Conservation (phyloP, 2,797 vertebrate species). For the Chloroceryle inda region DNA sequence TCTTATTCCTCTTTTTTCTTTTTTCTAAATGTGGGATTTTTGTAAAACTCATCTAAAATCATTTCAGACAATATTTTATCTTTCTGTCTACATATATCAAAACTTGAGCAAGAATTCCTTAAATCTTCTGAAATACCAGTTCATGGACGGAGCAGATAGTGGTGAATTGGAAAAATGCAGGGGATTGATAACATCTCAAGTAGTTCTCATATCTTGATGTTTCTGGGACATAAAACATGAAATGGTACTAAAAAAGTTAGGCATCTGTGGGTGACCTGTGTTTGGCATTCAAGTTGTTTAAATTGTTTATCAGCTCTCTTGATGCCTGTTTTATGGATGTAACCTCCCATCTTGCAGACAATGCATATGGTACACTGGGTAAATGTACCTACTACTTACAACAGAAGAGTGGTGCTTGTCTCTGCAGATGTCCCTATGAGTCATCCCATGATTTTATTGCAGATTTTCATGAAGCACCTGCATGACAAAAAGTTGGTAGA, state of each 20-base stretch:
- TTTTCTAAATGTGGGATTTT: neutral
- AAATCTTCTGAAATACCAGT: neutral
- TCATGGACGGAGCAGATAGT: neutral
- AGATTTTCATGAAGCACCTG: neutral
- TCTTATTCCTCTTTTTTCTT: no score
- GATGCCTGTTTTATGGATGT: neutral
- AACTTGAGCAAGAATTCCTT: neutral
- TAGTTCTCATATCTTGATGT: neutral
- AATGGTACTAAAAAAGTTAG: neutral
- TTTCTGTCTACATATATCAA: neutral
- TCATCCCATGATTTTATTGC: neutral
- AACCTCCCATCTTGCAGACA: neutral
- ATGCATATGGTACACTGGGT: neutral
- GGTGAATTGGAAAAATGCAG: neutral
- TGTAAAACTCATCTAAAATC: neutral
- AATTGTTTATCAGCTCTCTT: neutral
- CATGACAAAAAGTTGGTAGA: neutral
- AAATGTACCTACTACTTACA: neutral
- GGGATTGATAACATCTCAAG: neutral
- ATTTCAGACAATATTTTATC: neutral
- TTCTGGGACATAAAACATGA: neutral
- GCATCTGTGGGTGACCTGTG: neutral
- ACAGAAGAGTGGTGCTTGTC: neutral
- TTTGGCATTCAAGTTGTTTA: neutral
- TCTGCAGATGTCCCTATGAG: neutral